Evolutionary conservation across 2,888 invertebrate species (phyloP), one percentile per base, ranked within the genome.

Genomic region (Idaea aversata): DNA sequence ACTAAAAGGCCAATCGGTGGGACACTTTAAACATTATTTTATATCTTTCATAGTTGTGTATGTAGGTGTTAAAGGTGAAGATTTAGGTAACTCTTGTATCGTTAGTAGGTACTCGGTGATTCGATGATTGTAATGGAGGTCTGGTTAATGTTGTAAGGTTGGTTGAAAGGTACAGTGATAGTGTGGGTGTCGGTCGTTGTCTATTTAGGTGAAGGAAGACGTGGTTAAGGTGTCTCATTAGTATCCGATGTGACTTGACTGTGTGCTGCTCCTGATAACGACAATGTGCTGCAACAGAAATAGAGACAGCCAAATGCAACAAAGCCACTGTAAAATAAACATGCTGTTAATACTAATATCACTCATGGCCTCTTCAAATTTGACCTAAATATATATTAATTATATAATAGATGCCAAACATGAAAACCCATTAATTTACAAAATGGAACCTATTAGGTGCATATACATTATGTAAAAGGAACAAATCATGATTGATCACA

Each of bases 261-360:
- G 83, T 76, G 86, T 82, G 79, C 88, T 79, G 88, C 89, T 84
- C 82, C 88, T 81, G 88, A 81, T 84, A 86, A 84, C 77, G 36
- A 36, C 6, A 85, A 85, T 80, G 85, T 84, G 80, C 92, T 93
- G 92, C 90, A 93, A 93, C 91, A 93, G 83, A 91, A 87, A 86
- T 75, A 86, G 82, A 84, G 87, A 90, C 86, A 83, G 87, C 90
- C 86, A 85, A 84, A 90, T 92, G 91, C 92, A 89, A 88, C 72
- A 74, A 90, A 90, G 90, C 91, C 70, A 77, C 77, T 79, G 77
- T 75, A 65, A 67, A 61, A 69, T 70, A 68, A 75, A 74, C 87
- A 86, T 87, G 87, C 88, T 69, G 75, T 80, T 78, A 80, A 36
- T 65, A 35, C 63, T 34, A 61, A 2, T 25, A 25, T 25, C 25